These are phyloP conservation scores for Paracentrotus lividus DNA, from an alignment of 53 echinoderm and acorn worm genomes.

Conservation along the genomic window DNA sequence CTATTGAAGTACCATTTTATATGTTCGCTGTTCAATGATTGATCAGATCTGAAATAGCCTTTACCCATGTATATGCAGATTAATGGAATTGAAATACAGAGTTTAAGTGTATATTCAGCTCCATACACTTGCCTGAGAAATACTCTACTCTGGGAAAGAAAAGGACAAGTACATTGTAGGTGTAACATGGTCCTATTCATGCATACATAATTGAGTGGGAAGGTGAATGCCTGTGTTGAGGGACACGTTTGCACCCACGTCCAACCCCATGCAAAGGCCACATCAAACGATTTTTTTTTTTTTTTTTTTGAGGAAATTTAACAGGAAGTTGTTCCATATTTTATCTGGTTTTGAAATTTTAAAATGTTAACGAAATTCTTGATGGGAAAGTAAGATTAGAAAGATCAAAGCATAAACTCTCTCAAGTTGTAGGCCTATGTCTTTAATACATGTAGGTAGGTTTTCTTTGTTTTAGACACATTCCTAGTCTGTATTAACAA, in stretches of 20 bases:
- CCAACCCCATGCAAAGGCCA: background rate
- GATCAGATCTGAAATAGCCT: background rate
- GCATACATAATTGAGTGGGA: background rate
- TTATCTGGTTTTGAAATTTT: too few species aligned
- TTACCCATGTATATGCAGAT: background rate
- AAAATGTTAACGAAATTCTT: too few species aligned
- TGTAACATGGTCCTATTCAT: background rate
- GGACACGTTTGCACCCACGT: background rate
- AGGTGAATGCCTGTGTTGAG: background rate
- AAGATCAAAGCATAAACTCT: too few species aligned
- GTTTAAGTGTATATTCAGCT: background rate
- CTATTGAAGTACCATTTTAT: background rate
- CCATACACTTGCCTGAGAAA: background rate
- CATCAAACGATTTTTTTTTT: background rate
- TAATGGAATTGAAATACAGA: background rate
- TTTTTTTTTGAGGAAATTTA: too few species aligned
- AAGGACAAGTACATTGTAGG: too few species aligned
- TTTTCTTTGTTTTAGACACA: too few species aligned
- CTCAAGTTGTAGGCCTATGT: too few species aligned
- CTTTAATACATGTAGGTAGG: too few species aligned
- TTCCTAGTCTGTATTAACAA: too few species aligned
- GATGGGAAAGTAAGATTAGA: too few species aligned
- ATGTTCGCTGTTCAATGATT: background rate
- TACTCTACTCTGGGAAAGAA: background rate
- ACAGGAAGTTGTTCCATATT: too few species aligned